Evolutionary conservation across 2,888 invertebrate species (phyloP).

Genomic region (Campoplex capitator): DNA sequence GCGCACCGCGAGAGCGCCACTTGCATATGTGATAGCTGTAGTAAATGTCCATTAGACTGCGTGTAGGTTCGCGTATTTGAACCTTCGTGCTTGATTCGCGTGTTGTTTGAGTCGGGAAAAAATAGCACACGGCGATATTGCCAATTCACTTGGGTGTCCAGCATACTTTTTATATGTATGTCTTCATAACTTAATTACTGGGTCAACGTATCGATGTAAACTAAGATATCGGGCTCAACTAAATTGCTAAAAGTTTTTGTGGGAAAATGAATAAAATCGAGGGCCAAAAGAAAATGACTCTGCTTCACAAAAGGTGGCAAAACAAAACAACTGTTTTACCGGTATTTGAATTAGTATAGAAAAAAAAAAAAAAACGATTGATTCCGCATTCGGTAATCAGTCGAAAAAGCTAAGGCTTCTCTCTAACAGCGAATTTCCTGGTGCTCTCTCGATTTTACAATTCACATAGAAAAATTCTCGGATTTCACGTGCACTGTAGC

Average conservation of each 20-base stretch:
- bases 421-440: not conserved
- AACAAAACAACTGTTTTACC: not conserved
- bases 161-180: conserved; percentile 17
- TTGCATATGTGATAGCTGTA: conserved; percentile 32
- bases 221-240: not conserved
- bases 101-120: conserved; percentile 20
- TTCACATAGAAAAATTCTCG: conserved; percentile 27
- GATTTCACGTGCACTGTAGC: conserved; percentile 31
- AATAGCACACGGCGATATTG: conserved; percentile 27
- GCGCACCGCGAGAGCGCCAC: conserved; percentile 36
- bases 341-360: not conserved
- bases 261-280: too few relatives aligned
- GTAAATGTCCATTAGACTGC: conserved; percentile 18
- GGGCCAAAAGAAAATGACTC: not conserved
- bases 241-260: not conserved
- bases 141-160: conserved; percentile 45
- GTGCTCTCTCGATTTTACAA: not conserved
- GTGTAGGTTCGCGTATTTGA: conserved; percentile 1
- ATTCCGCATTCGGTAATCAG: not conserved
- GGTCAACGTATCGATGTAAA: not conserved
- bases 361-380: not conserved
- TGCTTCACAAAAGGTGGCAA: not conserved
- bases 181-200: not conserved
- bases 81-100: conserved; percentile 46
- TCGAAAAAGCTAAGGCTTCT: not conserved